These are phyloP conservation scores for Xiphias gladius DNA, from an alignment of 2,113 vertebrate species.

Conservation along the genomic window DNA sequence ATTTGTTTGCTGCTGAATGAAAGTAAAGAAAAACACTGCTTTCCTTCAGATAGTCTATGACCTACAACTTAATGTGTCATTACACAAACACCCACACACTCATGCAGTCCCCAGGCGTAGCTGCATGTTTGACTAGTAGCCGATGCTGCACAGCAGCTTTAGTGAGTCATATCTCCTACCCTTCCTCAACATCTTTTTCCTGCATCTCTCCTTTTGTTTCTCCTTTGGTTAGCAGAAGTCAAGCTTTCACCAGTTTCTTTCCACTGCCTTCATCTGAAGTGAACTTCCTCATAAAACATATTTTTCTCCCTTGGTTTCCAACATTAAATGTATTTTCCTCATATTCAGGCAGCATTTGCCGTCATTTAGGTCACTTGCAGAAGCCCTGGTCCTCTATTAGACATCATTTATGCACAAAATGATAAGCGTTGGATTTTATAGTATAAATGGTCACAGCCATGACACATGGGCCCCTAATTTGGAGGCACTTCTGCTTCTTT, in stretches of 20 bases:
- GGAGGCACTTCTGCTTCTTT: too few relatives aligned
- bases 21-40: conserved; percentile 7
- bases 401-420: neutral
- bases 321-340: neutral
- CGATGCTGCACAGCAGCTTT: conserved; percentile 29
- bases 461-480: neutral
- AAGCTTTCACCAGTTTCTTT: conserved; percentile 43
- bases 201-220: neutral
- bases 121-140: conserved; percentile 4
- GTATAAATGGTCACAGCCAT: neutral
- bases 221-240: conserved; percentile 18
- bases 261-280: neutral
- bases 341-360: neutral
- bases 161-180: conserved; percentile 32
- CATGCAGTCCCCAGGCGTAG: neutral
- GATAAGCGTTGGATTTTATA: neutral
- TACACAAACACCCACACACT: conserved; percentile 19
- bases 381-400: neutral
- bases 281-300: conserved; percentile 23
- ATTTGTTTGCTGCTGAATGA: conserved; percentile 26
- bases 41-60: conserved; percentile 7
- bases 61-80: conserved; percentile 25
- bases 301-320: neutral
- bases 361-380: neutral
- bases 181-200: neutral